Evolutionary conservation across 1,140 invertebrate genomes (phyloP).

Genomic region (Diachasmimorpha longicaudata): DNA sequence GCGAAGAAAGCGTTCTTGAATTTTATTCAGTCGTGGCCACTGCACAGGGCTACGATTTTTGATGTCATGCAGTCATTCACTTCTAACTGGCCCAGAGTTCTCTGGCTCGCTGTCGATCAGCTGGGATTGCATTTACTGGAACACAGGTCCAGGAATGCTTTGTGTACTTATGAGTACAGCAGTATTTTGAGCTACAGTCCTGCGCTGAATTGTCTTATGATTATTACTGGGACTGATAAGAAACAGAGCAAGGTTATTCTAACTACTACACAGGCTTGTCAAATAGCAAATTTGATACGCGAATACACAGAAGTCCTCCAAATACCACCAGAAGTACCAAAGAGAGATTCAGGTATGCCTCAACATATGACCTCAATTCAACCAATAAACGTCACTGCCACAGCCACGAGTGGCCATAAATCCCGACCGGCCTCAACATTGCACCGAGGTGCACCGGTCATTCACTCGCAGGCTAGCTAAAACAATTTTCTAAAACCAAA

Average conservation of each 20-base stretch:
- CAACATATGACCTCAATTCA: slow-evolving; percentile 52
- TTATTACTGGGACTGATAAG: slow-evolving; percentile 84
- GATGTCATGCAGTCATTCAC: slow-evolving; percentile 97
- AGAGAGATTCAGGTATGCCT: slow-evolving; percentile 50
- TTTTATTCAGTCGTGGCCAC: slow-evolving; percentile 90
- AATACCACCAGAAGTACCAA: slow-evolving; percentile 52
- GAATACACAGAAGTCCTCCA: slow-evolving; percentile 87
- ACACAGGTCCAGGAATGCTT: slow-evolving; percentile 82
- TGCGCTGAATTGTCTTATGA: slow-evolving; percentile 87
- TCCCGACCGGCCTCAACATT: slow-evolving; percentile 63
- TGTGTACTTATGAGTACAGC: slow-evolving; percentile 88
- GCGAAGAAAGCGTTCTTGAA: slow-evolving; percentile 94
- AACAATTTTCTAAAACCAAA: slow-evolving; percentile 18
- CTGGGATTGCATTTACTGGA: slow-evolving; percentile 90
- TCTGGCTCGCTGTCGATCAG: slow-evolving; percentile 94
- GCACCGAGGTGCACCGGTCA: slow-evolving; percentile 64
- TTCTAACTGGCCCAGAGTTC: slow-evolving; percentile 88
- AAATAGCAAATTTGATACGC: slow-evolving; percentile 91
- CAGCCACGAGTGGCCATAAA: slow-evolving; percentile 47
- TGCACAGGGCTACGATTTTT: slow-evolving; percentile 92
- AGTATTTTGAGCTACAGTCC: slow-evolving; percentile 88
- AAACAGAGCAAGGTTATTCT: slow-evolving; percentile 92
- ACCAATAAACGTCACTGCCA: slow-evolving; percentile 37
- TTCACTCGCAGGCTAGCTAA: slow-evolving; percentile 65
- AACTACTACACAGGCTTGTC: slow-evolving; percentile 88